Conservation (phyloP, 1,140 invertebrate species). For the Matsumurasca onukii region DNA sequence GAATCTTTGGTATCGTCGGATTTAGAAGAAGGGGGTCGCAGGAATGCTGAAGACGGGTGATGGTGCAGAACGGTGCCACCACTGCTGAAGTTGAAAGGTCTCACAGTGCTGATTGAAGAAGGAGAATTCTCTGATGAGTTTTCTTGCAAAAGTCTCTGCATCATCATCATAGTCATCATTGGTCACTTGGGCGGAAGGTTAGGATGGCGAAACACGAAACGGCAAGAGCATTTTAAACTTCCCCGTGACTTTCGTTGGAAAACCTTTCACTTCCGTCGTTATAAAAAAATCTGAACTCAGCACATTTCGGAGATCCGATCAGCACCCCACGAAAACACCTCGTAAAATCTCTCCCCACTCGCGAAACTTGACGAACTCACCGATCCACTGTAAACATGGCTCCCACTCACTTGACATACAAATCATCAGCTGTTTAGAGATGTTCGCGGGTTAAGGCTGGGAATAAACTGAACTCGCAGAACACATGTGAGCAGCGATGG, state of each 20-base stretch:
- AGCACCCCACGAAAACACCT: no score
- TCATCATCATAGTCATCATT: constrained; percentile 43
- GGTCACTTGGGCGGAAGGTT: no score
- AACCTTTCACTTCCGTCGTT: no score
- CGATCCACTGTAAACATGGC: constrained; percentile 13
- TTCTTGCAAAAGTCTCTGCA: constrained; percentile 38
- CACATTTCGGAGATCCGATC: no score
- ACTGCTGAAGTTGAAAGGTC: constrained; percentile 4
- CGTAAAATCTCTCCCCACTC: no score
- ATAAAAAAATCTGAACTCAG: no score
- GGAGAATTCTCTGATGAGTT: not conserved
- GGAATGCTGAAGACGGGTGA: constrained; percentile 31
- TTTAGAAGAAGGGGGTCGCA: constrained; percentile 18
- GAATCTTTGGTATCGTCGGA: constrained; percentile 23
- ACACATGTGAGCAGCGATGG: constrained; percentile 31
- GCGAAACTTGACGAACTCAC: no score
- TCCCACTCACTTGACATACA: not conserved
- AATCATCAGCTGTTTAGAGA: constrained; percentile 21
- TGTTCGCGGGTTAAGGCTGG: constrained; percentile 25
- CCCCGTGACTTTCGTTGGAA: no score
- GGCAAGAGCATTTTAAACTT: no score
- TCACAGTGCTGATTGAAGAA: not conserved
- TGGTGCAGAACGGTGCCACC: constrained; percentile 15
- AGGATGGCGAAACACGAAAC: no score
- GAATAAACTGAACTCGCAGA: constrained; percentile 23